Conservation (phyloP, 2,888 invertebrate species). For the Zygogramma bicolorata region DNA sequence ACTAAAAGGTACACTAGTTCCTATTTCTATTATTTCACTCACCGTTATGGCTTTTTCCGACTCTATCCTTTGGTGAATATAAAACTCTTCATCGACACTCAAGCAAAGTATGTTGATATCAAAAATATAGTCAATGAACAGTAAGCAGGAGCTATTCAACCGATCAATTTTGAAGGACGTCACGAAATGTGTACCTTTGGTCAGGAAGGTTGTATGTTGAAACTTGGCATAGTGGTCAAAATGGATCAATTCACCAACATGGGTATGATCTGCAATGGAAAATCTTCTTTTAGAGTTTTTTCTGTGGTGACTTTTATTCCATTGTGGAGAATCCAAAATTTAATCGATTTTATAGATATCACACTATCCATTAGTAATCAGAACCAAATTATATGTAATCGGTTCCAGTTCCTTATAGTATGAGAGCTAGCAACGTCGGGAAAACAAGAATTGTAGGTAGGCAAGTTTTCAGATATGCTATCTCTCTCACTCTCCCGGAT, state of each 20-base stretch:
- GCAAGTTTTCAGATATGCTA: too few species aligned
- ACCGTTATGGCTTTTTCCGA: slow-evolving; percentile 41
- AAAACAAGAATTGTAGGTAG: too few species aligned
- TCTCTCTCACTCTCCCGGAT: too few species aligned
- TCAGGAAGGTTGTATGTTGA: slow-evolving; percentile 37
- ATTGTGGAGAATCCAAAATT: too few species aligned
- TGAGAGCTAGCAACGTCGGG: too few species aligned
- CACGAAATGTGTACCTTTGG: slow-evolving; percentile 51
- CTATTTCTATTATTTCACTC: slow-evolving; percentile 14
- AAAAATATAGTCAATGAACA: slow-evolving; percentile 39
- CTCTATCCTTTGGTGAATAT: slow-evolving; percentile 34
- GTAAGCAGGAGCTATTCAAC: slow-evolving; percentile 49
- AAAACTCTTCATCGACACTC: slow-evolving; percentile 23
- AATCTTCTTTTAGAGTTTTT: background rate
- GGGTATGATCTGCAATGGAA: slow-evolving; percentile 29
- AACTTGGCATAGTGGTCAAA: slow-evolving; percentile 26
- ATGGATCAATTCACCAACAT: slow-evolving; percentile 32
- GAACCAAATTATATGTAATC: too few species aligned
- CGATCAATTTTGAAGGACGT: slow-evolving; percentile 49
- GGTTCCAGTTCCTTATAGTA: too few species aligned
- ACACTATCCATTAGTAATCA: too few species aligned
- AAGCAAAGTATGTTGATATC: slow-evolving; percentile 40
- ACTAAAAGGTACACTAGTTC: background rate
- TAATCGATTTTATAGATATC: too few species aligned
- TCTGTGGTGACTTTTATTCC: background rate